Base-by-base conservation (phyloP, 2,113 vertebrate species). In the Entelurus aequoreus region DNA sequence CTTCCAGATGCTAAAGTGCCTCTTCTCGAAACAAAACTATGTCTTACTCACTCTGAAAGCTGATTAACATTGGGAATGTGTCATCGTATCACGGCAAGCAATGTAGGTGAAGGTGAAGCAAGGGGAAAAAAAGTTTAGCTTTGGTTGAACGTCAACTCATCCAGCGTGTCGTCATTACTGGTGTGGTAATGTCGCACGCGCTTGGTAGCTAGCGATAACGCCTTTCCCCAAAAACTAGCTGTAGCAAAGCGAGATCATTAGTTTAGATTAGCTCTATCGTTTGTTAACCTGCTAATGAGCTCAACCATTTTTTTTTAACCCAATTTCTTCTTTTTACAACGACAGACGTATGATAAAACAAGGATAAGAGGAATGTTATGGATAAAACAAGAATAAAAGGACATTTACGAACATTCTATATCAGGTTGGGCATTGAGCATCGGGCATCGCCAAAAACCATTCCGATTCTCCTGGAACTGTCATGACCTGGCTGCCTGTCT, bases 201-300 rank as follows among this genome's bases (percentile, higher is more conserved):
- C 62, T 67, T 80, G 80, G 83, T 87, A 6, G 61, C 8, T 1
- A 4, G 54, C 60, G 86, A 84, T 82, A 84, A 67, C 54, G 4
- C 57, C 69, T 67, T 71, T 74, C 78, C 80, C 77, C 66, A 65
- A 79, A 82, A 81, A 64, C 10, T 59, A 69, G 57, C 82, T 1
- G 49, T 57, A 1, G 57, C 19, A 88, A 86, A 86, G 77, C 72
- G 53, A 80, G 44, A 60, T 65, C 76, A 83, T 83, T 75, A 75
- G 78, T 79, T 83, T 80, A 86, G 54, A 86, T 86, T 79, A 9
- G 80, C 86, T 86, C 80, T 82, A 82, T 78, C 66, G 51, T 59
- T 48, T 57, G 28, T 28, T 28, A 69, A 15, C 62, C 49, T 69
- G 71, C 72, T 72, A 63, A 69, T 14, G 76, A 71, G 70, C 69